Base-by-base conservation (phyloP, 2,797 vertebrate genomes). In the Danio albolineatus region DNA sequence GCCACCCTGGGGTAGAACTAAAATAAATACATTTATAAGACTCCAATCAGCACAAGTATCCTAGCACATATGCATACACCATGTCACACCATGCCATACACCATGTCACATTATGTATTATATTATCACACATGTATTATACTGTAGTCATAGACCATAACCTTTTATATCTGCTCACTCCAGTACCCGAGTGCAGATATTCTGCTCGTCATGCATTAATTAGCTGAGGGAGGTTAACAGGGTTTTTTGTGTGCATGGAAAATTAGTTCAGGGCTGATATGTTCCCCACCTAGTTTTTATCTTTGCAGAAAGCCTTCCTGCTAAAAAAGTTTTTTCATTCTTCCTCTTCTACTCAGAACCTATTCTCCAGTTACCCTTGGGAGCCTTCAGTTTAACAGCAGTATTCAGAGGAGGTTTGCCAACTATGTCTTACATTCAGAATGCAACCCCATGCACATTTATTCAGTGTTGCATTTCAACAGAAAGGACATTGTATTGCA, bases 101-200 rank as follows among this genome's bases (percentile, higher is more conserved):
- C n/a, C 9, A 6, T 36, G 71, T 73, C 21, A 54, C 5, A 46
- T 59, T 48, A 38, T 46, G 10, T 41, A 5, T n/a, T n/a, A n/a
- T n/a, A n/a, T n/a, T n/a, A n/a, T n/a, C n/a, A 51, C 19, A 7
- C 60, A 41, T 41, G n/a, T 57, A 87, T 86, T 89, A 91, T 90
- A n/a, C n/a, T n/a, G n/a, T n/a, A 48, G n/a, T 59, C 43, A 48
- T 38, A 57, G 19, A 73, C 6, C 0, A 3, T 17, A 86, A 80
- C 46, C 72, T 85, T 79, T 92, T 91, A 92, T 91, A 92, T 91
- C 87, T 92, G 85, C 85, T 90, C 90, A 90, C 91, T 90, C 91
- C 92, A 92, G 92, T 83, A 89, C 89, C 83, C 88, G 84, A 91
- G 92, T 90, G 39, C 49, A 56, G 14, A 44, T 7, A 0, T 13